Evolutionary conservation across 1,140 invertebrate genomes (phyloP), one percentile per base, ranked within the genome.

Genomic region (Procambarus clarkii): DNA sequence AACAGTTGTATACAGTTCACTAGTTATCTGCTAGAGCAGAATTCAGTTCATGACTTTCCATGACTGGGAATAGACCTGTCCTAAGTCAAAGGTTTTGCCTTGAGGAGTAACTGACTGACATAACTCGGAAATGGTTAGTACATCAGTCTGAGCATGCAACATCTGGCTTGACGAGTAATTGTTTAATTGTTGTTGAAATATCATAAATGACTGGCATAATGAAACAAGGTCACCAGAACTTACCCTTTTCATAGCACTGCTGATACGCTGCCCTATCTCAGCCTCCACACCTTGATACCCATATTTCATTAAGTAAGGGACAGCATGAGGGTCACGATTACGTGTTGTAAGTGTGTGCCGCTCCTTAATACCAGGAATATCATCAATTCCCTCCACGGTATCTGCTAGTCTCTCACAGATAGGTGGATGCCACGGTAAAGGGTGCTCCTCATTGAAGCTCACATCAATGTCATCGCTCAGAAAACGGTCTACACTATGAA

Each of bases 191-290:
- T 54, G 50, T 11, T 54, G 11, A 54, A 54, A 54, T 3, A 54
- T 54, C 2, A 54, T 11, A 54, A 54, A 77, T 46, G 50, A 81
- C 50, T 54, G 50, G 50, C 8, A 54, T 13, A 3, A 8, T 54
- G 2, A 3, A 13, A 5, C 8, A 13, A 4, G 18, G 3, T n/a
- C 46, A 82, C 46, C 4, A 71, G 34, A 84, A n/a, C 78, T 79
- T 50, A 96, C 96, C 95, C 96, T 96, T 94, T 96, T 96, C 93
- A 97, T 96, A 18, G 96, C 96, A 45, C 96, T 95, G 77, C 96
- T 95, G 93, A 97, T 97, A 87, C 97, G 95, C 93, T 97, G 97
- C 7, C 97, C 97, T 84, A 97, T 96, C 94, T 97, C 97, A 15
- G 96, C 96, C 89, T 96, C 95, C 54, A 96, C 95, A 84, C 94